Evolutionary conservation across 2,797 vertebrate genomes (phyloP), one percentile per base, ranked within the genome.

Genomic region (Lacerta viridis): DNA sequence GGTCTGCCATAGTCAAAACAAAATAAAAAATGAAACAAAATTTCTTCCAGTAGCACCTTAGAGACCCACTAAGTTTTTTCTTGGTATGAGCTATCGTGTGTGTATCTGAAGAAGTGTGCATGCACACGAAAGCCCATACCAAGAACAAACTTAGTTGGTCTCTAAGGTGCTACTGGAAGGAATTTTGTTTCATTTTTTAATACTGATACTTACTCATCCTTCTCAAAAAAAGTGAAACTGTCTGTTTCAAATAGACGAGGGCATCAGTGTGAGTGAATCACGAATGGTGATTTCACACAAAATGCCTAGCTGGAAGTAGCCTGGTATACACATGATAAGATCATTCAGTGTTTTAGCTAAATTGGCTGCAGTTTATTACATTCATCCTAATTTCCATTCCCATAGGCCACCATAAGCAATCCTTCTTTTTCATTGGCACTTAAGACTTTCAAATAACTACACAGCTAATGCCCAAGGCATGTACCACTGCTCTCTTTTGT

Each of bases 261-360:
- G 20, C 59, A 20, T 61, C 4, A 61, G 59, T 61, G 59, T 61
- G 59, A 6, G 5, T 64, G 20, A 64, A 64, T 64, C 20, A 23
- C 23, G 61, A 18, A 64, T 23, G 33, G 33, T 15, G 36, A 36
- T 74, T 74, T 15, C 18, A 20, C 18, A 36, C 71, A 74, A 74
- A 74, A 74, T 74, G 23, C 71, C 50, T 59, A 41, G 5, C 39
- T 27, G 33, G 46, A 79, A 55, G 46, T 29, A 36, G 77, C 6
- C 0, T 3, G 83, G 84, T 66, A 36, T 46, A 66, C 23, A 77
- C 87, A 88, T 59, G 87, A 80, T 79, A 68, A 93, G 29, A 89
- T 90, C 76, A 90, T 86, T 94, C 85, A 88, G 80, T 66, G 85
- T 50, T 43, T 89, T 86, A 2, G 79, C 87, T 80, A 89, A 94